Conservation (phyloP, 2,113 vertebrate genomes). For the Callorhinus ursinus region DNA sequence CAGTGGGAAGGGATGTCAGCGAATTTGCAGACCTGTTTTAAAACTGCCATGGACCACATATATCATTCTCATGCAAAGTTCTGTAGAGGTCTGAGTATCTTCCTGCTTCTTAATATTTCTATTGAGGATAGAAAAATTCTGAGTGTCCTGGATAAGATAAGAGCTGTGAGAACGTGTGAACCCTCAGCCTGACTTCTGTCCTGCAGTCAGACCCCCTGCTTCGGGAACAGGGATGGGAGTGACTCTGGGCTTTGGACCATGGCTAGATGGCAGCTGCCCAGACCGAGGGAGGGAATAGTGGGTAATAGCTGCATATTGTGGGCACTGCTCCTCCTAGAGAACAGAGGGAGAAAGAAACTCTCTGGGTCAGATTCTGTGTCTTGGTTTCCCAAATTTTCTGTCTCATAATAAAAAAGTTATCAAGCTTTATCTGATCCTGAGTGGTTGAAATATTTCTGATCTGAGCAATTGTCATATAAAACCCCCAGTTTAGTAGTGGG, state of each 20-base stretch:
- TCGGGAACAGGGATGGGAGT: not conserved
- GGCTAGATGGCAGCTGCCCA: not conserved
- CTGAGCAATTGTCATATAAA: constrained; percentile 23
- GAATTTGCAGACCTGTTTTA: not conserved
- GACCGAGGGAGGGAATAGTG: not conserved
- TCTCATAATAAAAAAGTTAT: not conserved
- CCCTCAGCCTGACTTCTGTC: not conserved
- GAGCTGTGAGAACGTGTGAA: not conserved
- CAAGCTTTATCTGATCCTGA: not conserved
- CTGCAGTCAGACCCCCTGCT: not conserved
- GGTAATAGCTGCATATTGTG: not conserved
- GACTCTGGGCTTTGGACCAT: not conserved
- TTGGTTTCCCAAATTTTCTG: constrained; percentile 5
- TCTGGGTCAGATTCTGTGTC: not conserved
- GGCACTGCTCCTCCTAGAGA: not conserved
- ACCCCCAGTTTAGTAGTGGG: not conserved
- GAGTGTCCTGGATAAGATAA: not conserved
- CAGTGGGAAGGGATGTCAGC: not conserved
- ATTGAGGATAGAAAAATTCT: not conserved
- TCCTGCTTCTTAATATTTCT: not conserved
- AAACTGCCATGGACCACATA: not conserved
- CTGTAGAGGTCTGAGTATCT: not conserved
- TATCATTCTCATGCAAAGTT: not conserved
- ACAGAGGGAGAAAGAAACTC: not conserved
- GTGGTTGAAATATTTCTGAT: constrained; percentile 17